These are phyloP conservation scores for Anguilla pacifica DNA, from an alignment of 2,797 vertebrate genomes.

Conservation along the genomic window DNA sequence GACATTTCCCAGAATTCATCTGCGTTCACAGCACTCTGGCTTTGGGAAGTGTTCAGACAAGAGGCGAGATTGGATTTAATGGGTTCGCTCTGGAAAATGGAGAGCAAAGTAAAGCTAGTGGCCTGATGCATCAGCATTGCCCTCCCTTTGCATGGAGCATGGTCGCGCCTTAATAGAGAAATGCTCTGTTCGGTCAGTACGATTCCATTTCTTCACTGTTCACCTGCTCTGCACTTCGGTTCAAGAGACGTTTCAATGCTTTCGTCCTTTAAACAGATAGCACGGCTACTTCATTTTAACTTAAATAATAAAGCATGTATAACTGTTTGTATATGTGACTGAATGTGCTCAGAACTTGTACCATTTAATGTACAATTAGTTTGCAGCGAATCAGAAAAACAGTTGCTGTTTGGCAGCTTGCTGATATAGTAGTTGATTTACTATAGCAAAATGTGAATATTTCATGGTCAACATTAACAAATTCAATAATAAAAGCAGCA, in stretches of 20 bases:
- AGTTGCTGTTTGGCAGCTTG: neutral
- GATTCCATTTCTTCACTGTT: neutral
- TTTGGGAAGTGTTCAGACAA: neutral
- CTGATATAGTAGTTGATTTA: neutral
- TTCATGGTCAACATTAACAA: neutral
- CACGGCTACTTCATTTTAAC: neutral
- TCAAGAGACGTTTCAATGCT: neutral
- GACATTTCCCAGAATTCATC: slow-evolving; percentile 52
- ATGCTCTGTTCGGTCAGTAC: neutral
- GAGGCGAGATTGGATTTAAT: neutral
- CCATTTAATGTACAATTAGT: neutral
- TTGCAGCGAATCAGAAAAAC: neutral
- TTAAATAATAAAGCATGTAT: neutral
- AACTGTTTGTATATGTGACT: neutral
- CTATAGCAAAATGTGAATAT: neutral
- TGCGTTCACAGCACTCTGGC: neutral
- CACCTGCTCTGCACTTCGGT: neutral
- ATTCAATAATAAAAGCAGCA: neutral
- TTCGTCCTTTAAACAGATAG: neutral
- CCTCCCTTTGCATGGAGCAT: neutral
- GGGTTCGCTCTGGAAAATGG: neutral
- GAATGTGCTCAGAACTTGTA: neutral
- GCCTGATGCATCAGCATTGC: neutral
- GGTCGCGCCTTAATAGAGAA: neutral
- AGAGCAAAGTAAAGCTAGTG: neutral